Evolutionary conservation across 2,113 vertebrate species (phyloP).

Genomic region (Entelurus aequoreus): DNA sequence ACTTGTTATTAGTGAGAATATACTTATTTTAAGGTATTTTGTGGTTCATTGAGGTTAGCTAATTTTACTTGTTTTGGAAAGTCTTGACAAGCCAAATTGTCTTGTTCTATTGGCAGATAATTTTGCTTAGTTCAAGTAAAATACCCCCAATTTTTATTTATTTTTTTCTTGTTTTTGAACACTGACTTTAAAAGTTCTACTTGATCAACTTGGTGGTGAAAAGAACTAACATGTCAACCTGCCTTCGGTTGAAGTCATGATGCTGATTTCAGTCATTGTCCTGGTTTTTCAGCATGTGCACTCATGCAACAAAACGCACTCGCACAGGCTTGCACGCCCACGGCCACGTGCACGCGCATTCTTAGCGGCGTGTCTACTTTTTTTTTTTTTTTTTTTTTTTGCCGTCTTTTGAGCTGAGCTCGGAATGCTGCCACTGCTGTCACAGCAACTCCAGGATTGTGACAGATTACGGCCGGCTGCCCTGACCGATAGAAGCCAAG

Average conservation of each 20-base stretch:
- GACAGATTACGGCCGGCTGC: conserved; percentile 71
- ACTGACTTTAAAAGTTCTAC: not conserved
- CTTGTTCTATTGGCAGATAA: too few species aligned
- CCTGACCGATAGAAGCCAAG: conserved; percentile 67
- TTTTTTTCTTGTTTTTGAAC: not conserved
- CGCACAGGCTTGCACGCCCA: conserved; percentile 7
- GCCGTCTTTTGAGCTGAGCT: conserved; percentile 52
- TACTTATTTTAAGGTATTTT: too few species aligned
- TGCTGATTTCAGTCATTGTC: conserved; percentile 3
- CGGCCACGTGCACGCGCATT: conserved; percentile 23
- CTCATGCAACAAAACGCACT: conserved; percentile 7
- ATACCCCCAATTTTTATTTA: too few species aligned
- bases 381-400: conserved; percentile 6
- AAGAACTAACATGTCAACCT: not conserved
- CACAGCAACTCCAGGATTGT: conserved; percentile 70
- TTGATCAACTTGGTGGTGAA: not conserved
- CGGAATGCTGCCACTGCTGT: conserved; percentile 69
- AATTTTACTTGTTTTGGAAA: too few species aligned
- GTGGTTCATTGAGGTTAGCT: too few species aligned
- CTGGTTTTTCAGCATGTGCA: not conserved
- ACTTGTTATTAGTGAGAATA: too few species aligned
- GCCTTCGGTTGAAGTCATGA: conserved; percentile 6
- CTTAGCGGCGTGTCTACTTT: conserved; percentile 40
- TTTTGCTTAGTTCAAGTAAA: too few species aligned
- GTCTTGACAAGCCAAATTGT: too few species aligned